phyloP scores from a whole-genome alignment of 2,113 vertebrate genomes.

The Montifringilla adamsi region DNA sequence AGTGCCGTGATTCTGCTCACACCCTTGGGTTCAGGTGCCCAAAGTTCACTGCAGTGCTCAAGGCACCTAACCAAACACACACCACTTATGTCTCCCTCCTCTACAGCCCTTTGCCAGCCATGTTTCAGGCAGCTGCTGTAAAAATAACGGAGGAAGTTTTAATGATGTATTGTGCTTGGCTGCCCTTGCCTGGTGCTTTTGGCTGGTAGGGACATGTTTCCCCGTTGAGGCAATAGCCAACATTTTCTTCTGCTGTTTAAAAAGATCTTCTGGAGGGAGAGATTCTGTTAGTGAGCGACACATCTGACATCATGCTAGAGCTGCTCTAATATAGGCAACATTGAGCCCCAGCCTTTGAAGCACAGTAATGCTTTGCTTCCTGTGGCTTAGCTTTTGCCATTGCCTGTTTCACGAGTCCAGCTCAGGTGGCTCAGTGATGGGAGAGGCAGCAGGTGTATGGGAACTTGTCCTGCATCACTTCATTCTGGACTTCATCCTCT shows the following conservation, averaged over 20 bases:
- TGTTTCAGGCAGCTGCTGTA: background rate
- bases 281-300: background rate
- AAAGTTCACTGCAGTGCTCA: background rate
- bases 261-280: background rate
- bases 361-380: background rate
- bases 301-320: background rate
- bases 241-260: background rate
- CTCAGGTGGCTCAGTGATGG: background rate
- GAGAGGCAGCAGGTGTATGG: background rate
- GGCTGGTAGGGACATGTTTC: background rate
- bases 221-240: background rate
- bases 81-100: background rate
- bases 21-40: background rate
- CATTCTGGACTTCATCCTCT: background rate
- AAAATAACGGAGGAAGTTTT: background rate
- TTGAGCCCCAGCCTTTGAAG: background rate
- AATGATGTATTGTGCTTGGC: conserved; percentile 44
- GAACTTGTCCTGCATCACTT: background rate
- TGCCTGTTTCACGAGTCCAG: background rate
- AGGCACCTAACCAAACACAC: conserved; percentile 4
- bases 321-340: background rate
- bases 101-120: background rate
- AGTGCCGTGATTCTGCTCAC: background rate
- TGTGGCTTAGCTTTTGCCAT: background rate
- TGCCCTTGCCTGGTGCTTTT: background rate